Conservation (phyloP, 2,113 vertebrate genomes). For the Alligator sinensis region DNA sequence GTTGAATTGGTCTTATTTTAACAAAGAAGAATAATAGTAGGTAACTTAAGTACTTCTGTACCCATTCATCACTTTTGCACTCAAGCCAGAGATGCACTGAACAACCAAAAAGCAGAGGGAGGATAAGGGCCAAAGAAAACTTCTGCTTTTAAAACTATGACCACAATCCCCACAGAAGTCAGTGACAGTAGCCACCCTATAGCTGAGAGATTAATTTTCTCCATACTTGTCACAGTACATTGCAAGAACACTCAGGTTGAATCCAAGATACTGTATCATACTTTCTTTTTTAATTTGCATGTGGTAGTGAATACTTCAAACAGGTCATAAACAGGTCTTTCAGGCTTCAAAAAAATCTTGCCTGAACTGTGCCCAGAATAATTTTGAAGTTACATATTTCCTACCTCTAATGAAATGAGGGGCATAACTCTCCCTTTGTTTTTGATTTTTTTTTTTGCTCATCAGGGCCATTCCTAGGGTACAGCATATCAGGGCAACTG, state of each 20-base stretch:
- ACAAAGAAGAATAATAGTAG: neutral
- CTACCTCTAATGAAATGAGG: neutral
- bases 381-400: slow-evolving; percentile 23
- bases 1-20: neutral
- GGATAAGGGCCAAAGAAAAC: neutral
- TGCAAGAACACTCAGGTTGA: neutral
- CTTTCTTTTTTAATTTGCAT: neutral
- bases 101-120: neutral
- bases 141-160: neutral
- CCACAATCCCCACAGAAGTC: neutral
- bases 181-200: slow-evolving; percentile 18
- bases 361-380: slow-evolving; percentile 16
- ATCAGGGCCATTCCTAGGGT: no score
- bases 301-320: slow-evolving; percentile 3
- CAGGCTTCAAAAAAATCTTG: neutral
- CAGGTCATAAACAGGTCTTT: neutral
- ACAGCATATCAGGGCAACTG: no score
- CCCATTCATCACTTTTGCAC: no score
- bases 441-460: neutral
- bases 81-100: neutral
- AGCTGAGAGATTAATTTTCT: slow-evolving; percentile 7
- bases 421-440: neutral
- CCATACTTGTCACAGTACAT: slow-evolving; percentile 23
- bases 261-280: neutral
- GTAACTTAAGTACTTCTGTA: neutral